Evolutionary conservation across 2,797 vertebrate species (phyloP), one percentile per base, ranked within the genome.

Genomic region (Neostethus bicornis): DNA sequence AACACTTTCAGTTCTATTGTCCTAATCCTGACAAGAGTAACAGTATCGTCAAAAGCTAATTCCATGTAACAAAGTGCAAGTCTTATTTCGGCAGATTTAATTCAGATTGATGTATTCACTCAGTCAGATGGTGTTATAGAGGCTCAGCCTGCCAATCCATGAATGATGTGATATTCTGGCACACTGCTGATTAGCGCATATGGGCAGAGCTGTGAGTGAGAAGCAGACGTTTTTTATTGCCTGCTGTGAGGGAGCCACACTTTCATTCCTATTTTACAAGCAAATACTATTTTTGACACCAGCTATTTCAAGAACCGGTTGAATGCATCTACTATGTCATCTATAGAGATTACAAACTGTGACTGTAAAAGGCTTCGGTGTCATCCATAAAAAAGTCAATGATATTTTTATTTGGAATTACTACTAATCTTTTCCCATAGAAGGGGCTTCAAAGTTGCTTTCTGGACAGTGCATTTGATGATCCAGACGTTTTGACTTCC

Each of bases 291-390:
- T 10, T 4, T 45, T 42, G n/a, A 19, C 31, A 32, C 26, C 7
- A 5, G 41, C 54, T 47, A 28, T 63, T 63, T 71, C 39, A 31
- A 60, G 25, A 11, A 8, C 16, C 20, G 20, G 43, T 19, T 73
- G 50, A 82, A 81, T 58, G 64, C 34, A 24, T 74, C 44, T 7
- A 73, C 55, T 81, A 55, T 83, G 46, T 70, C 52, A 23, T 68
- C 56, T 31, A 32, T 44, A 5, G 5, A 71, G 69, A 25, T 51
- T 14, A 3, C 13, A 25, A 53, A 44, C 28, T 51, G 24, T 2
- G 70, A 57, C 4, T 56, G 50, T 52, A 66, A 37, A 44, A 37
- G 54, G 44, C 39, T 31, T 31, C 29, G 32, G 13, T 32, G 4
- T 17, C 11, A 39, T 14, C 46, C 14, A 21, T 28, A 28, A 58